Conservation (phyloP, 1,140 invertebrate species). For the Sinonovacula constricta region DNA sequence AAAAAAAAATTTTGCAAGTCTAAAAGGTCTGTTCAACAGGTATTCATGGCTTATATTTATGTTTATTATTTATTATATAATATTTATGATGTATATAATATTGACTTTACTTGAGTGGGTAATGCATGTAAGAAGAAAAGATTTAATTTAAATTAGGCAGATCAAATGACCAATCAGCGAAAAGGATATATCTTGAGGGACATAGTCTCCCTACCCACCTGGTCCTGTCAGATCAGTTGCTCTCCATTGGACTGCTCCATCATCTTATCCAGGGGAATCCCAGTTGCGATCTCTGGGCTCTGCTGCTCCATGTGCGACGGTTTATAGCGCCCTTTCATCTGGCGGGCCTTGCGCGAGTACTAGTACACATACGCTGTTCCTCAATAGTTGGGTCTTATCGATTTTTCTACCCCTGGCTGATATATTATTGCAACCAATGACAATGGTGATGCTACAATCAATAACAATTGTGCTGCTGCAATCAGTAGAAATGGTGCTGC, state of each 20-base stretch:
- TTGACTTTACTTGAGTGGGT: too few species aligned
- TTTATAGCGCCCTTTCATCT: slow-evolving; percentile 45
- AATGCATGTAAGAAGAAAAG: too few species aligned
- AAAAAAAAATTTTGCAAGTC: too few species aligned
- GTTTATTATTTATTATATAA: too few species aligned
- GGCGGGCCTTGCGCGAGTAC: slow-evolving; percentile 28
- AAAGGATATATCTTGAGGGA: slow-evolving; percentile 13
- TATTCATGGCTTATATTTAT: too few species aligned
- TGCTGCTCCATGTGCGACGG: slow-evolving; percentile 38
- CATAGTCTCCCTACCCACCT: slow-evolving; percentile 10
- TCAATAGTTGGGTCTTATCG: not conserved
- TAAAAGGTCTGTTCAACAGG: too few species aligned
- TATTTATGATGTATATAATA: too few species aligned
- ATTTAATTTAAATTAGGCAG: too few species aligned
- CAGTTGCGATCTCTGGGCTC: not conserved
- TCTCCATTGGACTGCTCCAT: slow-evolving; percentile 38
- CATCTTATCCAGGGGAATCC: slow-evolving; percentile 40
- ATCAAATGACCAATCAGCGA: not conserved
- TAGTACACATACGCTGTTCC: slow-evolving; percentile 27
- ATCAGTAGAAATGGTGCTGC: too few species aligned
- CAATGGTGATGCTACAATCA: too few species aligned
- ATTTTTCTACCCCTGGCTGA: not conserved
- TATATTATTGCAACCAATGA: slow-evolving; percentile 7
- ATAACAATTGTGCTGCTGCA: too few species aligned
- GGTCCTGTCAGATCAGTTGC: slow-evolving; percentile 24